A percentile compares a stretch with the other conserved stretches of the same genome.
Evolutionary conservation across 2,113 vertebrate species (phyloP).

Genomic region (Actinemys pallida): DNA sequence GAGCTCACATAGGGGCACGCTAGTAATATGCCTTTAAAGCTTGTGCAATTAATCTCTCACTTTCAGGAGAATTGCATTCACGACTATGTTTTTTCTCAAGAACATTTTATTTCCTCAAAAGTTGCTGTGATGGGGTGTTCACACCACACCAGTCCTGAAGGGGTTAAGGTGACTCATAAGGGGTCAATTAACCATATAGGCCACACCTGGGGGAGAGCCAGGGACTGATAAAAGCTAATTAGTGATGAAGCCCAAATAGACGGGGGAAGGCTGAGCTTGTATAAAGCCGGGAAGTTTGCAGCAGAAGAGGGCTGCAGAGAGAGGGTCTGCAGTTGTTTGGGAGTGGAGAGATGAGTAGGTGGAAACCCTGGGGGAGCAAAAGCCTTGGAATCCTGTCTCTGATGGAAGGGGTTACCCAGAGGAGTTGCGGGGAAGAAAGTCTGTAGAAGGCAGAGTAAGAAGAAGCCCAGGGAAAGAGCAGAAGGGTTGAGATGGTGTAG

Average conservation of each 20-base stretch:
- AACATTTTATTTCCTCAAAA: neutral
- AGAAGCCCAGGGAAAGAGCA: too few species aligned
- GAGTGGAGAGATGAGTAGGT: neutral
- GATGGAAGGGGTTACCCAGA: neutral
- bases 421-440: neutral
- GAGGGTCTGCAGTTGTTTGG: neutral
- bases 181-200: neutral
- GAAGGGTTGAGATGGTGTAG: neutral
- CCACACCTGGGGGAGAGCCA: neutral
- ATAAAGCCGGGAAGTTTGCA: neutral
- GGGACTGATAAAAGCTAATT: neutral
- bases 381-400: neutral
- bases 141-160: neutral
- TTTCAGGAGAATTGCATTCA: neutral
- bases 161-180: neutral
- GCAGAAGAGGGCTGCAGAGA: neutral
- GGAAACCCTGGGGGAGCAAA: neutral
- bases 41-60: neutral
- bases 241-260: neutral
- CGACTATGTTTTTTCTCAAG: neutral
- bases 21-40: neutral
- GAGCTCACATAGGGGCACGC: neutral
- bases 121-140: neutral
- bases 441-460: neutral
- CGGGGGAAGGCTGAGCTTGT: neutral